phyloP scores from a whole-genome alignment of 2,797 vertebrate species.

The Sternotherus odoratus region DNA sequence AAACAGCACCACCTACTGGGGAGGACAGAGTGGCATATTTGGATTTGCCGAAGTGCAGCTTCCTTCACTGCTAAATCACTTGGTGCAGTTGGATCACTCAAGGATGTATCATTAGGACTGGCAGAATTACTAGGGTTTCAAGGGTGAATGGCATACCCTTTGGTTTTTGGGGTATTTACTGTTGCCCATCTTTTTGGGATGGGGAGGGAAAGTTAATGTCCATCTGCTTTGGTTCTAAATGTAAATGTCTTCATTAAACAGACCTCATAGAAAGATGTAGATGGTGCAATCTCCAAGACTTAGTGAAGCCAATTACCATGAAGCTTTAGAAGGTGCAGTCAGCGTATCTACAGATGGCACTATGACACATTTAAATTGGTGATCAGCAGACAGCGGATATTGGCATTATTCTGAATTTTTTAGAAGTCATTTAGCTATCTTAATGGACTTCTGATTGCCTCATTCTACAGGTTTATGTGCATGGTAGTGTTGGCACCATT shows the following conservation, averaged over 20 bases:
- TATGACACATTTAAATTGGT: not conserved
- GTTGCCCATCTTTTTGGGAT: not conserved
- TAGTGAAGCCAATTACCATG: not conserved
- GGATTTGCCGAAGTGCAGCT: not conserved
- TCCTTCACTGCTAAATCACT: not conserved
- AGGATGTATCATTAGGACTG: not conserved
- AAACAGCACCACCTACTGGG: not conserved
- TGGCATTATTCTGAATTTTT: not conserved
- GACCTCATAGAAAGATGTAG: fast-evolving
- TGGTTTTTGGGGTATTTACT: not conserved
- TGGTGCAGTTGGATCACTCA: fast-evolving
- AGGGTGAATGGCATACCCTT: fast-evolving
- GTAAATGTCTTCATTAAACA: not conserved
- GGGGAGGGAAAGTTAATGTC: not conserved
- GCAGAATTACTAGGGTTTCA: not conserved
- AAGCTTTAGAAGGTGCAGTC: not conserved
- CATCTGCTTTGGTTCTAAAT: not conserved
- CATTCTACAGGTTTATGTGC: not conserved
- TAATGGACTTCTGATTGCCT: not conserved
- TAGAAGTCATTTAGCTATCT: not conserved
- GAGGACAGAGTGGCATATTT: not conserved
- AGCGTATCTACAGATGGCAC: not conserved
- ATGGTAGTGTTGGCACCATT: not conserved
- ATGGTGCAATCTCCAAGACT: not conserved
- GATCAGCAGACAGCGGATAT: not conserved